These are phyloP conservation scores for Callipepla squamata DNA, from an alignment of 2,113 vertebrate species.

Conservation along the genomic window DNA sequence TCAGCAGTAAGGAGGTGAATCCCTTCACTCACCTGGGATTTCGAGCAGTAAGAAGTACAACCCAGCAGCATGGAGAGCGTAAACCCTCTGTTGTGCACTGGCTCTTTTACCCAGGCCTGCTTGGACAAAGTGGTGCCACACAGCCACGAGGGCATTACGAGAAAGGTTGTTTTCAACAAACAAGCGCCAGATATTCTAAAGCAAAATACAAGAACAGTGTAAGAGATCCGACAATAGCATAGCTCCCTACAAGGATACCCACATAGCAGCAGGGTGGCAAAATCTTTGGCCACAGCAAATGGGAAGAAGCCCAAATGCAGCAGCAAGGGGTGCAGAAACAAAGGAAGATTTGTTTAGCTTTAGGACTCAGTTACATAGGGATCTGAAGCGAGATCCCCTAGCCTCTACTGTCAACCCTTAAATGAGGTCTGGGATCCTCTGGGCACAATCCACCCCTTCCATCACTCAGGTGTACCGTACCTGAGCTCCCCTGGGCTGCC, in stretches of 20 bases:
- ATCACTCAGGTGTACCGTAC: too few relatives aligned
- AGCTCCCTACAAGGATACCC: not conserved
- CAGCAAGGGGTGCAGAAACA: too few relatives aligned
- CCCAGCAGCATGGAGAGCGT: constrained; percentile 84
- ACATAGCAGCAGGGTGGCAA: too few relatives aligned
- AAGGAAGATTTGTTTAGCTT: too few relatives aligned
- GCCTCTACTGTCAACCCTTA: too few relatives aligned
- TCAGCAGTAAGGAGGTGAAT: rapidly evolving
- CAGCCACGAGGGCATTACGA: constrained; percentile 80
- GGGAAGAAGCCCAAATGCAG: too few relatives aligned
- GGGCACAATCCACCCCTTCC: too few relatives aligned
- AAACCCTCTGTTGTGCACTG: constrained; percentile 70
- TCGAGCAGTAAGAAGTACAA: constrained; percentile 91
- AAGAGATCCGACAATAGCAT: rapidly evolving
- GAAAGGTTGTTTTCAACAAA: constrained; percentile 81
- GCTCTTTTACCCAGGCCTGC: constrained; percentile 72
- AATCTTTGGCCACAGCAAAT: too few relatives aligned
- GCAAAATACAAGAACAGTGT: rapidly evolving
- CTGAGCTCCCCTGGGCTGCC: too few relatives aligned
- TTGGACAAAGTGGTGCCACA: constrained; percentile 88
- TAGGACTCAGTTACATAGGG: too few relatives aligned
- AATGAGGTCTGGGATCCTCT: too few relatives aligned
- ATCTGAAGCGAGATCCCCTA: too few relatives aligned
- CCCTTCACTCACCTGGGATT: constrained; percentile 83
- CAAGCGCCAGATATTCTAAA: constrained; percentile 86